Percentiles rank a stretch among this genome's conserved stretches.
These are phyloP conservation scores for Melolontha melolontha DNA, from an alignment of 2,888 invertebrate genomes.

Conservation along the genomic window DNA sequence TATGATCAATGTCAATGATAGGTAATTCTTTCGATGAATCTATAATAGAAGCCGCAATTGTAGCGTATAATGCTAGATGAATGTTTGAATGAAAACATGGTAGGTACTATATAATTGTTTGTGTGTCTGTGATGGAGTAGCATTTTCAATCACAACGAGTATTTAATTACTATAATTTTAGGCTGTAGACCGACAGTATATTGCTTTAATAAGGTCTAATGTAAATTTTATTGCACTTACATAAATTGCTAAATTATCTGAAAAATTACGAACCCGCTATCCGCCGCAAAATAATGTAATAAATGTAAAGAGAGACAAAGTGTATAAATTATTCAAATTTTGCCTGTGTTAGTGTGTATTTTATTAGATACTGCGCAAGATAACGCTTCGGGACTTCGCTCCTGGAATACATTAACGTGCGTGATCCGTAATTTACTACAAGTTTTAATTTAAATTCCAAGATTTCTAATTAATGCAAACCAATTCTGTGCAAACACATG, in stretches of 20 bases:
- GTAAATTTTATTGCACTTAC: slow-evolving; percentile 4
- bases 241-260: slow-evolving; percentile 27
- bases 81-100: too few relatives aligned
- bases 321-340: slow-evolving; percentile 37
- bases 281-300: slow-evolving; percentile 31
- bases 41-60: too few relatives aligned
- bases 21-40: too few relatives aligned
- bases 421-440: slow-evolving; percentile 38
- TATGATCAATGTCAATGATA: too few relatives aligned
- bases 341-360: slow-evolving; percentile 16
- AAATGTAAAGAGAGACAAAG: slow-evolving; percentile 15
- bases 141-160: too few relatives aligned
- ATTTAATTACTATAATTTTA: too few relatives aligned
- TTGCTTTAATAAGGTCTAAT: too few relatives aligned
- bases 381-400: slow-evolving; percentile 18
- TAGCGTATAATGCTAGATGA: too few relatives aligned
- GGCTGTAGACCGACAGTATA: too few relatives aligned
- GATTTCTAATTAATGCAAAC: slow-evolving; percentile 41
- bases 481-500: slow-evolving; percentile 42
- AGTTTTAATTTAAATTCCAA: slow-evolving; percentile 41
- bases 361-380: slow-evolving; percentile 31
- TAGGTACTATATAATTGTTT: too few relatives aligned
- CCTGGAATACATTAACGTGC: slow-evolving; percentile 35
- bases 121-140: too few relatives aligned
- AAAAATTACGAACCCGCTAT: slow-evolving; percentile 26